Evolutionary conservation across 2,113 vertebrate genomes (phyloP), one percentile per base, ranked within the genome.

Genomic region (Pelobates fuscus): DNA sequence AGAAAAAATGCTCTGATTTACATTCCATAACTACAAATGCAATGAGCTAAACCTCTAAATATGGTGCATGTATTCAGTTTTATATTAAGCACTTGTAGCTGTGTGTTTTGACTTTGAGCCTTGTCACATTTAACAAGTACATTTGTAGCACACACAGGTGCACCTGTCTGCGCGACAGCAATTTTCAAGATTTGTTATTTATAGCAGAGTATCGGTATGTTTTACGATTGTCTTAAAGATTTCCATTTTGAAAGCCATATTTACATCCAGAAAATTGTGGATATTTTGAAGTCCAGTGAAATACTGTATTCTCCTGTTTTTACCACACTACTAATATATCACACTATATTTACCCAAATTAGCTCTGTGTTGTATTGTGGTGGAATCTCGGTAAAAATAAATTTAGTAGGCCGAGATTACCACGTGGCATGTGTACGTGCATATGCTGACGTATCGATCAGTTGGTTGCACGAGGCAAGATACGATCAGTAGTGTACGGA

Each of bases 41-140:
- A 52, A 62, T 30, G 41, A 71, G 57, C 37, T 21, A 29, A 61
- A 60, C 20, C 23, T 30, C 43, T 49, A 61, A 71, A 71, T 71
- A 7, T 49, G 58, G 58, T 57, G 44, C 58, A 71, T 62, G 41
- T 23, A 62, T 71, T 15, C 57, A 71, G 41, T 49, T 25, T 54
- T 62, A 12, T 2, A 63, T 72, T 64, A 24, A 54, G 44, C 20
- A 21, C 27, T 49, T 41, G 46, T 71, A 29, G 70, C 70, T 63
- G 44, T 63, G 43, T 54, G 58, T 59, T 24, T 25, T 8, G 43
- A 27, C 44, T 64, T 72, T 52, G 20, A 63, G 18, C 14, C 60
- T 52, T 64, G 70, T 63, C 60, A 72, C 44, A 62, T 54, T 64
- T 72, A 72, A 24, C 60, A 72, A 63, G 27, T 26, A 24, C 27